Percentiles rank a stretch among this genome's conserved stretches.
phyloP scores from a whole-genome alignment of 2,797 vertebrate species.

The Tangara arthus region DNA sequence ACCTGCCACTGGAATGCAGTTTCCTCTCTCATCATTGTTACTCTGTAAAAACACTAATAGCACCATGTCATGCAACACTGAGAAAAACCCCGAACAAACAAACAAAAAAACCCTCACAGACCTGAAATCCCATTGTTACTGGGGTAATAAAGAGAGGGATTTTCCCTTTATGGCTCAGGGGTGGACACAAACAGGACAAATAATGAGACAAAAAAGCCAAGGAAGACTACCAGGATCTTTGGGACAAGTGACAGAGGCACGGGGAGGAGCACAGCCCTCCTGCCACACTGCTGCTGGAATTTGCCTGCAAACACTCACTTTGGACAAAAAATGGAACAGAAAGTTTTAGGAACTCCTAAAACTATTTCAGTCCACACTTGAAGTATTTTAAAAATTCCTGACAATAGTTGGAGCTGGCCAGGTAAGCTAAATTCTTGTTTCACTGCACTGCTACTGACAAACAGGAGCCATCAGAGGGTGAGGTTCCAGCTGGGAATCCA shows the following conservation, averaged over 20 bases:
- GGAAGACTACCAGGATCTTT: fast-evolving
- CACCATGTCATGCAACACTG: not conserved
- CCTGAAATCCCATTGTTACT: not conserved
- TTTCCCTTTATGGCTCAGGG: not conserved
- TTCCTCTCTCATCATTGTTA: not conserved
- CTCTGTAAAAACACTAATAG: not conserved
- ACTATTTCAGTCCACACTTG: fast-evolving
- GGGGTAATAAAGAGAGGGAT: not conserved
- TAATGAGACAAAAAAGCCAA: not conserved
- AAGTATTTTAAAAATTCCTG: fast-evolving
- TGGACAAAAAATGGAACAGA: not conserved
- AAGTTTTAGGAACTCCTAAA: not conserved
- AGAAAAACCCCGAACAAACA: not conserved
- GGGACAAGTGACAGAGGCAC: fast-evolving
- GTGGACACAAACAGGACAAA: not conserved
- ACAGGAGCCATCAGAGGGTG: not conserved
- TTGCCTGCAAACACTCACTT: not conserved
- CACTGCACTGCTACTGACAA: not conserved
- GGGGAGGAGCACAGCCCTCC: fast-evolving
- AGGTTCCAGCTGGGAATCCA: not conserved
- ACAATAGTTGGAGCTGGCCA: not conserved
- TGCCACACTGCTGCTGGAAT: not conserved
- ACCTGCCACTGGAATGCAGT: conserved; percentile 17
- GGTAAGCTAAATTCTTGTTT: not conserved
- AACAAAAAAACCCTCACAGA: not conserved